Conservation (phyloP, 2,113 vertebrate genomes). For the Podarcis cretensis region DNA sequence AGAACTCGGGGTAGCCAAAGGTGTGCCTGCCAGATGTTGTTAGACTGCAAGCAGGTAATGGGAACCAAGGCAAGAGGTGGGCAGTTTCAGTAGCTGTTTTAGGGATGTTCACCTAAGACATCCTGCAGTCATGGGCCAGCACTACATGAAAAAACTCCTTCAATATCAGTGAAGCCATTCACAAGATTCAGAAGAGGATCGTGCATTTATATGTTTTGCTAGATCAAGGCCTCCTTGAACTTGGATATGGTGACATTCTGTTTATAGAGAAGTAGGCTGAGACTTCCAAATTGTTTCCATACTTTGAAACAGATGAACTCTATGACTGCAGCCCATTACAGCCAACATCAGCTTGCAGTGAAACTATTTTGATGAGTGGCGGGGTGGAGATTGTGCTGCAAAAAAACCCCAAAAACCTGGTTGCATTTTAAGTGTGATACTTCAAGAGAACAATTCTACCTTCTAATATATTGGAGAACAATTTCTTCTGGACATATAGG, state of each 20-base stretch:
- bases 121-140: not conserved
- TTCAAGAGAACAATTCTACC: too few species aligned
- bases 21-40: too few species aligned
- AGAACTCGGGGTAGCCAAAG: too few species aligned
- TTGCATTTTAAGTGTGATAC: not conserved
- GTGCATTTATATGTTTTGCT: not conserved
- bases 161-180: not conserved
- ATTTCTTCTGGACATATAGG: conserved; percentile 3
- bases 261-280: conserved; percentile 2
- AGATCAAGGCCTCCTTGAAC: not conserved
- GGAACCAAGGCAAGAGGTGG: not conserved
- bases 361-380: not conserved
- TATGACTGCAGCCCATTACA: not conserved
- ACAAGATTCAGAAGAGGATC: not conserved
- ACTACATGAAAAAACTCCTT: not conserved
- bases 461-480: conserved; percentile 5
- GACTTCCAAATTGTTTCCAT: conserved; percentile 19
- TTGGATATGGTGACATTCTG: conserved; percentile 20
- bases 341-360: not conserved
- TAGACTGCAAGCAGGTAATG: not conserved
- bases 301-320: conserved; percentile 1
- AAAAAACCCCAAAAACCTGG: not conserved
- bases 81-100: not conserved
- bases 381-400: not conserved
- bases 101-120: not conserved